Evolutionary conservation across 2,113 vertebrate genomes (phyloP), one percentile per base, ranked within the genome.

Genomic region (Cricetomys ansorgei): DNA sequence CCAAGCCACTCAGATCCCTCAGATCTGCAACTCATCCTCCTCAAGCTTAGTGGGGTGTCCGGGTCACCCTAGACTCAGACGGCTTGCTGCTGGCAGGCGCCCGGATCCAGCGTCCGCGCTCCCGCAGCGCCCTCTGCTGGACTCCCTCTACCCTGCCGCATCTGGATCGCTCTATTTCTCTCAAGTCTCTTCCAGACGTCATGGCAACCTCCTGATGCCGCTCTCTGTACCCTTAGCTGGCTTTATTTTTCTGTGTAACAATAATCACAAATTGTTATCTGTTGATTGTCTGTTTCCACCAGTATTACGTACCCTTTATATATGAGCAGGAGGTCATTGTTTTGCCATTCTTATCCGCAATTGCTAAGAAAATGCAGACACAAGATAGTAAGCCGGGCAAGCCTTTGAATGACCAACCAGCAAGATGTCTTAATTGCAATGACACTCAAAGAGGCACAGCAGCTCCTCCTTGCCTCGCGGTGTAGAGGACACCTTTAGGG

Each of bases 321-420:
- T 9, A 50, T 85, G 1, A 59, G 72, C 13, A 96, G 72, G 27
- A 96, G 89, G 45, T 62, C 76, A 37, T 50, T 55, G 1, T 67
- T 62, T 73, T 55, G 31, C 62, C 31, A 77, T 29, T 64, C 3
- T 69, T 50, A 57, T 59, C 50, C 79, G 37, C 16, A 37, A 53
- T 23, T 31, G 59, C 84, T 77, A 92, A 59, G 77, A 96, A 96
- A 94, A 84, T 50, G 43, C 34, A 92, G 40, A 13, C 16, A 27
- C 23, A 34, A n/a, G 45, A 67, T 53, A 53, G 11, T 16, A 87
- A 67, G 6, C 12, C 84, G 23, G 55, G 40, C 67, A 70, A 86
- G 72, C 53, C 21, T 73, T 48, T 90, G 50, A 64, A 48, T 7
- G 31, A 48, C 23, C 16, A 76, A 48, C 23, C 16, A 76, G 62